Conservation (phyloP, 2,888 invertebrate species). For the Resseliella maxima region DNA sequence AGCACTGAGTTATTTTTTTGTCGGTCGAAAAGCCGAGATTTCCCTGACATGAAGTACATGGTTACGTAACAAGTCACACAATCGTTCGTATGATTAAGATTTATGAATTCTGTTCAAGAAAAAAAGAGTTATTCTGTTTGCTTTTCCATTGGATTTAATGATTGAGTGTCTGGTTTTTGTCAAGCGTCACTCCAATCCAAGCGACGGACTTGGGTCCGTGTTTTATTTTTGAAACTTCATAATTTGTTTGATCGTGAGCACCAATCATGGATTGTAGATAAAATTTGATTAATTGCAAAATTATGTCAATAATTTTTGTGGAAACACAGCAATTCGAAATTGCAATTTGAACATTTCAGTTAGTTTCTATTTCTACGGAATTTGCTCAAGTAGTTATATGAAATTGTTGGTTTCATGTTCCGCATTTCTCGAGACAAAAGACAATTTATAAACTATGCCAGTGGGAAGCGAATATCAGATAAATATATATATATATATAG, state of each 20-base stretch:
- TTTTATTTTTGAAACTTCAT: not conserved
- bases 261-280: not conserved
- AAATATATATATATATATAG: no score
- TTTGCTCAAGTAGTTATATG: not conserved
- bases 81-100: not conserved
- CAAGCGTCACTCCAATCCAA: conserved; percentile 8
- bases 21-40: not conserved
- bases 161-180: not conserved
- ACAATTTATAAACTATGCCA: not conserved
- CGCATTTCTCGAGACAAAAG: conserved; percentile 8
- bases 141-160: not conserved
- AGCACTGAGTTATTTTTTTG: not conserved
- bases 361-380: not conserved
- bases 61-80: conserved; percentile 33
- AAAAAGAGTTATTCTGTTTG: not conserved
- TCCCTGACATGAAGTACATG: not conserved
- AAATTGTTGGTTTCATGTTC: not conserved
- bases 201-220: not conserved
- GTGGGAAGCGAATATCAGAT: no score
- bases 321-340: not conserved
- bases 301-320: conserved; percentile 1
- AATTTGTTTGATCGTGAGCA: not conserved
- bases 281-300: not conserved
- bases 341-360: not conserved
- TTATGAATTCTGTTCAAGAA: not conserved